These are phyloP conservation scores for Ostrea denselamellosa DNA, from an alignment of 1,140 invertebrate genomes.

Conservation along the genomic window DNA sequence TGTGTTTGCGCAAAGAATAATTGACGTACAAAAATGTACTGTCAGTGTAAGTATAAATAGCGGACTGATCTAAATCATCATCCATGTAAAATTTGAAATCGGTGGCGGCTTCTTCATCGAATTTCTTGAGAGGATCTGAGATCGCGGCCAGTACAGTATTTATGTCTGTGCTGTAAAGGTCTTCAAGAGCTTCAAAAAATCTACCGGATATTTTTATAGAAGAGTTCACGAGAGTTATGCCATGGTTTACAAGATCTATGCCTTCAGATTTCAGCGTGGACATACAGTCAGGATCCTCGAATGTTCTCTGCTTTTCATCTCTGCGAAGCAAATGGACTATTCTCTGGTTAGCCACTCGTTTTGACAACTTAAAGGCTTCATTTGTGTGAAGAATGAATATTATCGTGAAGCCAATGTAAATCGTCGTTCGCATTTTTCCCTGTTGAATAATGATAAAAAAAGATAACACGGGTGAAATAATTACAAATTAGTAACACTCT, in stretches of 20 bases:
- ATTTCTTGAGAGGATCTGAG: background rate
- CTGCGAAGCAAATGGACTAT: background rate
- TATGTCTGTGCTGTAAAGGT: background rate
- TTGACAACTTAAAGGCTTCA: background rate
- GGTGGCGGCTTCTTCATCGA: background rate
- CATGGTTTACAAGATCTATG: background rate
- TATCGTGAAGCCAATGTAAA: background rate
- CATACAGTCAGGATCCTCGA: background rate
- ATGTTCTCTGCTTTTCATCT: background rate
- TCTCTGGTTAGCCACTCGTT: background rate
- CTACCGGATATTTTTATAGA: background rate
- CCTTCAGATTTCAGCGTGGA: background rate
- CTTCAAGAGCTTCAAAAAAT: background rate
- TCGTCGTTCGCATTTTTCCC: background rate
- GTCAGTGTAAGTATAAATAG: background rate
- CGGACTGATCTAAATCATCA: background rate
- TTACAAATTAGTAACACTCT: no score
- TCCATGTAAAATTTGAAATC: background rate
- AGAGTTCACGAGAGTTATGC: background rate
- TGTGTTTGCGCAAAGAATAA: background rate
- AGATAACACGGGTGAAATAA: no score
- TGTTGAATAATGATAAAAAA: background rate
- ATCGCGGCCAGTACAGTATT: background rate
- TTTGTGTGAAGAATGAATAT: constrained; percentile 5
- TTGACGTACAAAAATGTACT: background rate